Percentiles rank a stretch among this genome's conserved stretches.
These are phyloP conservation scores for Microtus montanus DNA, from an alignment of 2,113 vertebrate genomes.

Conservation along the genomic window DNA sequence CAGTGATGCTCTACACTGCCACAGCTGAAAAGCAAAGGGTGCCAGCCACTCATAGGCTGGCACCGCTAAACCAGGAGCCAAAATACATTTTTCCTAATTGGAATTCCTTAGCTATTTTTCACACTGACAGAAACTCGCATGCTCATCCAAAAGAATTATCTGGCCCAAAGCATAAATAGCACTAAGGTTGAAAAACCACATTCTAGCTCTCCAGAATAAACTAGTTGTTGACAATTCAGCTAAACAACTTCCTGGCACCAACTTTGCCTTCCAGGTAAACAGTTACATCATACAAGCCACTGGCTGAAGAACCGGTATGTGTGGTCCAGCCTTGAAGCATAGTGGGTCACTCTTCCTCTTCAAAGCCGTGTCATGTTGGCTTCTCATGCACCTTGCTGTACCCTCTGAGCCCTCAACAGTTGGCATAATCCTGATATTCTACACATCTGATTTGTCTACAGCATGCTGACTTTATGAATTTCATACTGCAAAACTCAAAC, in stretches of 20 bases:
- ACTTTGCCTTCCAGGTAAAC: not conserved
- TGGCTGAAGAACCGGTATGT: not conserved
- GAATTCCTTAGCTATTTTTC: not conserved
- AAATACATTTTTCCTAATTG: not conserved
- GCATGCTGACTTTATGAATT: not conserved
- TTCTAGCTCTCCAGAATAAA: not conserved
- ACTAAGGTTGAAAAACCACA: not conserved
- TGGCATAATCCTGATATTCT: not conserved
- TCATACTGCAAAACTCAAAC: not conserved
- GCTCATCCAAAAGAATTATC: not conserved
- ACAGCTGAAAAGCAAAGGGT: not conserved
- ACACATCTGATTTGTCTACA: not conserved
- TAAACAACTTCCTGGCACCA: not conserved
- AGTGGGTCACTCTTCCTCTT: not conserved
- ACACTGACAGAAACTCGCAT: not conserved
- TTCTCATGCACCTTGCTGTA: not conserved
- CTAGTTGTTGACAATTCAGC: not conserved
- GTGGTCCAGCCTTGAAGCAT: not conserved
- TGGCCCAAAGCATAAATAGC: not conserved
- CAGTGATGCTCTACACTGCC: not conserved
- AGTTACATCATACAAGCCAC: not conserved
- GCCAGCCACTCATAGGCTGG: too few relatives aligned
- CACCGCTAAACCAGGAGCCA: not conserved
- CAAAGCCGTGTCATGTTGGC: not conserved
- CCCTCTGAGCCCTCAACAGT: not conserved